phyloP scores from a whole-genome alignment of 2,888 invertebrate genomes.

The Penaeus monodon region DNA sequence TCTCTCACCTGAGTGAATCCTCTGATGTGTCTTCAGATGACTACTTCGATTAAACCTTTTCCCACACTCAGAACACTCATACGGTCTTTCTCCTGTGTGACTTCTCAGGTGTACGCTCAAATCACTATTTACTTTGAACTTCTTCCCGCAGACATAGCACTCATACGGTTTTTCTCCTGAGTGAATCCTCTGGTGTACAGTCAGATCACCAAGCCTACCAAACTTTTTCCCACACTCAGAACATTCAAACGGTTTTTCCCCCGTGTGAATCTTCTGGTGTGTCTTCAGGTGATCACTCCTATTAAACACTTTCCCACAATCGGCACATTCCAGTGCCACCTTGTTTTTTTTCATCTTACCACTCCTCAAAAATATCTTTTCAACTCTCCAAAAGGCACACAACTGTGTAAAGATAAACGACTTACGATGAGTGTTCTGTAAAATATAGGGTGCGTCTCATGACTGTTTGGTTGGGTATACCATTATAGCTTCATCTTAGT shows the following conservation, averaged over 20 bases:
- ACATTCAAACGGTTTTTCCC: conserved; percentile 24
- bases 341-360: too few relatives aligned
- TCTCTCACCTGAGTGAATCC: conserved; percentile 5
- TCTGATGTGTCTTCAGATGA: background rate
- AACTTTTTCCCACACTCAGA: conserved; percentile 20
- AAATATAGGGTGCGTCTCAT: too few relatives aligned
- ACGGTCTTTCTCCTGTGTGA: conserved; percentile 24
- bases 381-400: too few relatives aligned
- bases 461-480: too few relatives aligned
- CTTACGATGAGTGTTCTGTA: too few relatives aligned
- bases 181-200: conserved; percentile 13
- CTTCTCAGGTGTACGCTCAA: conserved; percentile 13
- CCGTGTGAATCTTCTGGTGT: background rate
- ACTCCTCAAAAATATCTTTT: too few relatives aligned
- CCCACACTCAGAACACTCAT: background rate
- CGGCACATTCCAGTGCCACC: too few relatives aligned
- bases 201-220: background rate
- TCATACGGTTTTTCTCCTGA: conserved; percentile 19
- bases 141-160: conserved; percentile 15
- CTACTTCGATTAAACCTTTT: background rate
- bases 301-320: too few relatives aligned
- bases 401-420: too few relatives aligned
- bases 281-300: too few relatives aligned
- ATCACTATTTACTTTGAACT: conserved; percentile 22
- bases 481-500: too few relatives aligned